A percentile compares a stretch with the other conserved stretches of the same genome.
Evolutionary conservation across 2,888 invertebrate genomes (phyloP).

Genomic region (Melanchra persicariae): DNA sequence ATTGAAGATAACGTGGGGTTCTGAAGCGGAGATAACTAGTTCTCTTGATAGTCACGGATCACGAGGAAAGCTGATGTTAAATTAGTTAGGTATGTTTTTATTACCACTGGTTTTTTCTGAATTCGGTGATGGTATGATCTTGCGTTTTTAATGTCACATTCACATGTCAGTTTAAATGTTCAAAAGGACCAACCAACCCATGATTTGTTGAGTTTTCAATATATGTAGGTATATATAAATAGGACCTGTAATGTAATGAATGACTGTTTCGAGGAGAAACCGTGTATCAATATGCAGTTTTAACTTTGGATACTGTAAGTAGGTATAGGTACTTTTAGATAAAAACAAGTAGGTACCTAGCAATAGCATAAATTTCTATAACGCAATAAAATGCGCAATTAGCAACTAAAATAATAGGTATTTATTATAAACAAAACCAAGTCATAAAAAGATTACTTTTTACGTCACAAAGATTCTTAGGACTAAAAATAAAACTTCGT

Average conservation of each 20-base stretch:
- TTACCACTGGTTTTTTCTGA: not conserved
- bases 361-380: not conserved
- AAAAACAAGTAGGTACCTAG: too few species aligned
- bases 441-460: conserved; percentile 19
- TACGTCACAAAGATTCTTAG: conserved; percentile 22
- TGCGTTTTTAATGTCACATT: too few species aligned
- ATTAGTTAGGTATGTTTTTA: not conserved
- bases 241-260: not conserved
- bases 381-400: conserved; percentile 6
- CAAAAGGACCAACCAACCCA: not conserved
- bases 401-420: conserved; percentile 2
- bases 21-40: conserved; percentile 55
- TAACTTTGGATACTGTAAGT: not conserved
- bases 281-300: not conserved
- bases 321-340: too few species aligned
- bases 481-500: conserved; percentile 13
- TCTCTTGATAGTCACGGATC: conserved; percentile 29
- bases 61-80: conserved; percentile 22
- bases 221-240: not conserved
- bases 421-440: conserved; percentile 17
- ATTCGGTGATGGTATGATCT: too few species aligned
- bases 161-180: too few species aligned
- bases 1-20: conserved; percentile 35
- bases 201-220: not conserved
- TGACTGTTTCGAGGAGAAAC: not conserved